Conservation (phyloP, 30 jellyfish, hydroid and myxozoan species). For the Morbakka virulenta region DNA sequence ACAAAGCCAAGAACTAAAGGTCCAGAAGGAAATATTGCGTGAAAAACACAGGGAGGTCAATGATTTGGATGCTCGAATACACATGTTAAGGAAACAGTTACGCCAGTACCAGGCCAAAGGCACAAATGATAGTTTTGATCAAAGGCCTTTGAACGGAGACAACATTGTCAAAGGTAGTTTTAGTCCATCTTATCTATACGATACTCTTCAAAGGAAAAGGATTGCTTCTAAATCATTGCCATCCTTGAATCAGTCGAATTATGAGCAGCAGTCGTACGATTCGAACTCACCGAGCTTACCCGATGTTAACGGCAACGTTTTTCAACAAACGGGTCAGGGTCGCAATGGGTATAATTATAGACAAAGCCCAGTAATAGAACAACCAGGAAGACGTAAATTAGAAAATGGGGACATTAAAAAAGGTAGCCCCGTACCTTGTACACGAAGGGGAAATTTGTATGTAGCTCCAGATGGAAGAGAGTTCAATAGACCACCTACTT, state of each 20-base stretch:
- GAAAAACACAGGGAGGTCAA: slow-evolving; percentile 71
- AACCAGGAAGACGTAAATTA: background rate
- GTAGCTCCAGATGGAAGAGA: slow-evolving; percentile 84
- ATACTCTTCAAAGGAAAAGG: slow-evolving; percentile 59
- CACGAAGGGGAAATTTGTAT: slow-evolving; percentile 67
- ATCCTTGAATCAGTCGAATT: background rate
- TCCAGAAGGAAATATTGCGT: slow-evolving; percentile 59
- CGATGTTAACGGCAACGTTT: background rate
- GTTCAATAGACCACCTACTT: slow-evolving; percentile 71
- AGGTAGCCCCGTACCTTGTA: slow-evolving; percentile 48
- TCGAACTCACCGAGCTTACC: background rate
- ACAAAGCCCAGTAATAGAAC: background rate
- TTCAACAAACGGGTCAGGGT: slow-evolving; percentile 10
- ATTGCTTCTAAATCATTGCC: slow-evolving; percentile 2
- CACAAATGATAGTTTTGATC: slow-evolving; percentile 38
- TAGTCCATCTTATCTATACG: slow-evolving; percentile 38
- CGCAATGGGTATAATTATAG: slow-evolving; percentile 12
- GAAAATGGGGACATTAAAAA: background rate
- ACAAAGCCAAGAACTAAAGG: slow-evolving; percentile 68
- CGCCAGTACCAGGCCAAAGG: slow-evolving; percentile 36
- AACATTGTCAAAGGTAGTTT: slow-evolving; percentile 31
- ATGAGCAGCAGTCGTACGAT: background rate
- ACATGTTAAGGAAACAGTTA: slow-evolving; percentile 65
- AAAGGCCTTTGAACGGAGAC: slow-evolving; percentile 51
- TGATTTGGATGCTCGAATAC: slow-evolving; percentile 66